A percentile compares a stretch with the other conserved stretches of the same genome.
These are phyloP conservation scores for Potorous gilbertii DNA, from an alignment of 2,797 vertebrate genomes.

Conservation along the genomic window DNA sequence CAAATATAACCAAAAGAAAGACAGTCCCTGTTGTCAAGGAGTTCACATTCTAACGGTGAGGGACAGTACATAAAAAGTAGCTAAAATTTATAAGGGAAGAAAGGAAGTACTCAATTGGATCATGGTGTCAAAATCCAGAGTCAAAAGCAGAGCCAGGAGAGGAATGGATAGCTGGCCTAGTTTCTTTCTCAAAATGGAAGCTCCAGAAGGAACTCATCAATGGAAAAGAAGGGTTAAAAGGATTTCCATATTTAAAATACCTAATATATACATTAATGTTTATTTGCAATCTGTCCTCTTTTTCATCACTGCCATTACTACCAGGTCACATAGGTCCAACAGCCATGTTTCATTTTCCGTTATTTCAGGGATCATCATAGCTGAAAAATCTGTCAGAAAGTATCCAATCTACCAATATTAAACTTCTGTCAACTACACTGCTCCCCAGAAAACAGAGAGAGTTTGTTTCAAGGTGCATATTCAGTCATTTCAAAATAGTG, in stretches of 20 bases:
- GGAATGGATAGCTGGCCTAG: background rate
- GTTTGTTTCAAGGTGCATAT: background rate
- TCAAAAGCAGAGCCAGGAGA: background rate
- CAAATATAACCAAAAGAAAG: background rate
- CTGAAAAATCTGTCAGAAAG: background rate
- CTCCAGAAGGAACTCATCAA: background rate
- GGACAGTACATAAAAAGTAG: background rate
- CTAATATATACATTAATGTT: background rate
- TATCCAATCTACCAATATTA: background rate
- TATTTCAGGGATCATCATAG: background rate
- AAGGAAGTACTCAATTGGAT: background rate
- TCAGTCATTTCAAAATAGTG: background rate
- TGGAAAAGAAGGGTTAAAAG: background rate
- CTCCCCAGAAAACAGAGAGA: background rate
- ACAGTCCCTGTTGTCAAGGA: background rate
- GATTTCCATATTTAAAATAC: background rate
- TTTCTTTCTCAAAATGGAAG: background rate
- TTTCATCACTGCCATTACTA: background rate
- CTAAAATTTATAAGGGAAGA: background rate
- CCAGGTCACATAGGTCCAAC: background rate
- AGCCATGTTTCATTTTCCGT: background rate
- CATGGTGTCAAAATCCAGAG: background rate
- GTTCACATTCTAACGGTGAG: background rate
- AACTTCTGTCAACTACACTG: background rate
- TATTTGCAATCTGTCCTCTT: background rate